Percentiles rank a stretch among this genome's conserved stretches.
These are phyloP conservation scores for Tachuris rubrigastra DNA, from an alignment of 2,113 vertebrate species.

Conservation along the genomic window DNA sequence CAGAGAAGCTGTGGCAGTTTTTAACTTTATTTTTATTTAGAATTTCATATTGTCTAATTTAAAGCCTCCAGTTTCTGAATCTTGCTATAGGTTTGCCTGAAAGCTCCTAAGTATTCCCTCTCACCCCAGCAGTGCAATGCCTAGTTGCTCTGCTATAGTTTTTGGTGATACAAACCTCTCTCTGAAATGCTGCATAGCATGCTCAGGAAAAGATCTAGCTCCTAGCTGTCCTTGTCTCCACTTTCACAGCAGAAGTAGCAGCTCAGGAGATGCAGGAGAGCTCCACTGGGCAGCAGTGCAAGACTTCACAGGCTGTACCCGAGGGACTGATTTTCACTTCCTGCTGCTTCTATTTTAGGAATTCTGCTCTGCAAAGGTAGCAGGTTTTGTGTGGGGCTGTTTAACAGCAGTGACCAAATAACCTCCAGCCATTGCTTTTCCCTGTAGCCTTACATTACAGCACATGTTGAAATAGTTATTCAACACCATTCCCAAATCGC, in stretches of 20 bases:
- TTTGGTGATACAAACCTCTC: neutral
- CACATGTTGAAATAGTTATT: neutral
- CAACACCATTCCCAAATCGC: neutral
- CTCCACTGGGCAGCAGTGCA: rapidly evolving
- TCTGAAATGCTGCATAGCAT: neutral
- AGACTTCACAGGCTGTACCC: neutral
- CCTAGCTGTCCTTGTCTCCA: neutral
- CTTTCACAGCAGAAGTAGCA: neutral
- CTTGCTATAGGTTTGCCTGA: neutral
- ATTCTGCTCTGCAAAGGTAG: neutral
- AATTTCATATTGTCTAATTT: neutral
- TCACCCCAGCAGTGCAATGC: neutral
- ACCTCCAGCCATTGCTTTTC: neutral
- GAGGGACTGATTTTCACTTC: neutral
- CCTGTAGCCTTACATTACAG: neutral
- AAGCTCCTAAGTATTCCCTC: neutral
- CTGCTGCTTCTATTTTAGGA: neutral
- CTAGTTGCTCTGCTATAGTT: neutral
- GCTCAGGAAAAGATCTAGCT: neutral
- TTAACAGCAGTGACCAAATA: neutral
- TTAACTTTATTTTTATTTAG: neutral
- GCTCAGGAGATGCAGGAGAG: neutral
- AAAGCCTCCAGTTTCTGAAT: neutral
- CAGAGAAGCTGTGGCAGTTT: neutral
- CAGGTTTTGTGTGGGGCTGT: neutral